Conservation (phyloP, 2,888 invertebrate species). For the Lasioglossum villosulum region DNA sequence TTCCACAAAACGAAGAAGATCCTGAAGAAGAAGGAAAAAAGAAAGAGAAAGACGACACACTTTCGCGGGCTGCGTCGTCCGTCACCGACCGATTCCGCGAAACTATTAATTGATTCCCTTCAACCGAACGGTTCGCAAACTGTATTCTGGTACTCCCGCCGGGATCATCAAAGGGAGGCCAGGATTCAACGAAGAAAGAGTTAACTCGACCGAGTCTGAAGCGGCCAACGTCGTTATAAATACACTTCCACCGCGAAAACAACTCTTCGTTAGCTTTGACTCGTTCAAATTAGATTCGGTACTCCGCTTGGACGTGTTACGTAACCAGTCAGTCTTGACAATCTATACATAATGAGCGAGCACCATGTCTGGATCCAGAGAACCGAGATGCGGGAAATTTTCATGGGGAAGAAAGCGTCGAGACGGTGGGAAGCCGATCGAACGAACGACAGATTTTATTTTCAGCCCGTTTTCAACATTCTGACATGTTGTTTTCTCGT, state of each 20-base stretch:
- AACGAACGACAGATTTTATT: background rate
- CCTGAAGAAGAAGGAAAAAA: background rate
- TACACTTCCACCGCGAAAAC: slow-evolving; percentile 64
- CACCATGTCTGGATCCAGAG: background rate
- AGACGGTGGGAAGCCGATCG: background rate
- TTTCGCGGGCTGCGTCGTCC: background rate
- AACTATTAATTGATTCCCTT: slow-evolving; percentile 19
- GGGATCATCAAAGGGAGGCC: slow-evolving; percentile 48
- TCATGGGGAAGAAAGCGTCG: background rate
- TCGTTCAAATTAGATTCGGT: slow-evolving; percentile 68
- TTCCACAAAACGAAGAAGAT: background rate
- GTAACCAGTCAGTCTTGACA: slow-evolving; percentile 55
- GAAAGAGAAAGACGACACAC: background rate
- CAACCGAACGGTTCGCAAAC: background rate
- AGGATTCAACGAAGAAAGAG: slow-evolving; percentile 56
- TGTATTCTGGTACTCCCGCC: background rate
- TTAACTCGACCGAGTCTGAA: slow-evolving; percentile 36
- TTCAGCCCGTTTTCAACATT: background rate
- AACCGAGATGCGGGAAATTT: background rate
- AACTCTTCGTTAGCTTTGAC: slow-evolving; percentile 68
- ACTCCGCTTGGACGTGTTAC: slow-evolving; percentile 51
- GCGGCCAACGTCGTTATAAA: slow-evolving; percentile 63
- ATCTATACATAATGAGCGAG: slow-evolving; percentile 27
- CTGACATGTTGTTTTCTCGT: background rate
- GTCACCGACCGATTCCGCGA: slow-evolving; percentile 21